Percentiles rank a stretch among this genome's conserved stretches.
Conservation (phyloP, 1,140 invertebrate species). For the Eupristina koningsbergeri region DNA sequence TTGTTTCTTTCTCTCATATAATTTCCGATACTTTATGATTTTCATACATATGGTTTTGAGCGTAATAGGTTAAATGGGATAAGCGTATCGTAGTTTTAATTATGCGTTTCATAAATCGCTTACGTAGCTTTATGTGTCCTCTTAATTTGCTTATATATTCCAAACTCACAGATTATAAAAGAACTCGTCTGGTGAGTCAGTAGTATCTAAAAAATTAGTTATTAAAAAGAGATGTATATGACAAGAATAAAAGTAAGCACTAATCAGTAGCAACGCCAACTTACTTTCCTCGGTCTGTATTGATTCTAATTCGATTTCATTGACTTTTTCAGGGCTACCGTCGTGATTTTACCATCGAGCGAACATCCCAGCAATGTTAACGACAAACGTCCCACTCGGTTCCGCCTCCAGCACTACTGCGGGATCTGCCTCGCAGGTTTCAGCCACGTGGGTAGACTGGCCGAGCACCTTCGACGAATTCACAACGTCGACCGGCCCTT, state of each 20-base stretch:
- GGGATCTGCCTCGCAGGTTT: constrained; percentile 71
- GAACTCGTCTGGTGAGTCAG: background rate
- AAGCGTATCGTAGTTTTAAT: background rate
- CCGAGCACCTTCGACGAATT: constrained; percentile 76
- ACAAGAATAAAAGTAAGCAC: background rate
- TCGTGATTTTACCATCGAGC: background rate
- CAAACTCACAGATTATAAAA: background rate
- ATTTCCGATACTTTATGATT: background rate
- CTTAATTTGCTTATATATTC: background rate
- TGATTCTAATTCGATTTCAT: background rate
- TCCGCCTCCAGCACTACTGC: constrained; percentile 56
- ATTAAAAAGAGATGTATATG: background rate
- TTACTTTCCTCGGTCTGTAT: background rate
- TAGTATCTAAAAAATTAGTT: background rate
- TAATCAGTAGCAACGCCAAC: background rate
- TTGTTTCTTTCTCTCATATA: background rate
- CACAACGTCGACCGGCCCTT: constrained; percentile 43
- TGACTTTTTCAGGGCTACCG: background rate
- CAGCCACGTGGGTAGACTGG: constrained; percentile 76
- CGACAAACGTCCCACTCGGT: background rate
- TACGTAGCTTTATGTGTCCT: background rate
- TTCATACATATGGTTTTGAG: background rate
- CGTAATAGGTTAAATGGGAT: background rate
- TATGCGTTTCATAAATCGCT: background rate
- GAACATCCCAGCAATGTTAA: background rate